phyloP scores from a whole-genome alignment of 2,797 vertebrate genomes.

The Onychomys torridus region DNA sequence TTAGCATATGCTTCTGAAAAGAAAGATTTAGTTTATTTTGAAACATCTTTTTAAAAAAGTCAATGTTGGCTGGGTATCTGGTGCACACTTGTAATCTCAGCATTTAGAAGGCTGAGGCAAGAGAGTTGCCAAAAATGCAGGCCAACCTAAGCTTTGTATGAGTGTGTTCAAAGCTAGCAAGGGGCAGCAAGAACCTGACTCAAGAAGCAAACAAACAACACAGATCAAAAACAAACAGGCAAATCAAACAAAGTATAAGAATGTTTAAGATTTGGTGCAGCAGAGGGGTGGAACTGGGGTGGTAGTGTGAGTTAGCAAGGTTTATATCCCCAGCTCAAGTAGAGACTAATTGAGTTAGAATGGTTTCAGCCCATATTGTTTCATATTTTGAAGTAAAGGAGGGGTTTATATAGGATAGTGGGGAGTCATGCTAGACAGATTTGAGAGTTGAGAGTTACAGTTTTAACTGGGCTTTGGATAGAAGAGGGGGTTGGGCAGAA shows the following conservation, averaged over 20 bases:
- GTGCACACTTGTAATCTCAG: neutral
- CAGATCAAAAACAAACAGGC: neutral
- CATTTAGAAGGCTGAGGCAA: neutral
- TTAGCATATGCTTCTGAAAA: conserved; percentile 19
- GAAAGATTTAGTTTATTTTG: conserved; percentile 54
- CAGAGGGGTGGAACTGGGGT: neutral
- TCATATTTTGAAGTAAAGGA: conserved; percentile 22
- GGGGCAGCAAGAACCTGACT: neutral
- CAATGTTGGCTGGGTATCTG: neutral
- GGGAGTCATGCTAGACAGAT: neutral
- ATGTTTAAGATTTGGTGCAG: neutral
- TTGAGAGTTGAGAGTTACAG: conserved; percentile 38
- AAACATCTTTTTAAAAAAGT: conserved; percentile 38
- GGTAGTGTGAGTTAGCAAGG: neutral
- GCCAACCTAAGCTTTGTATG: neutral
- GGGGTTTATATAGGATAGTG: neutral
- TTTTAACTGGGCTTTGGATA: conserved; percentile 41
- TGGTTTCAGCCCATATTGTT: neutral
- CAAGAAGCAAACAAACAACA: neutral
- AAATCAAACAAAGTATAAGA: neutral
- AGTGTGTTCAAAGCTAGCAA: neutral
- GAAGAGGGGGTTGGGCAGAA: neutral
- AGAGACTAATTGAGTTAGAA: conserved; percentile 21
- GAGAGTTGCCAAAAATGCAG: neutral
- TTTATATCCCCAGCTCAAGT: neutral